A percentile compares a stretch with the other conserved stretches of the same genome.
These are phyloP conservation scores for Tenthredo scrophulariae DNA, from an alignment of 2,888 invertebrate genomes.

Conservation along the genomic window DNA sequence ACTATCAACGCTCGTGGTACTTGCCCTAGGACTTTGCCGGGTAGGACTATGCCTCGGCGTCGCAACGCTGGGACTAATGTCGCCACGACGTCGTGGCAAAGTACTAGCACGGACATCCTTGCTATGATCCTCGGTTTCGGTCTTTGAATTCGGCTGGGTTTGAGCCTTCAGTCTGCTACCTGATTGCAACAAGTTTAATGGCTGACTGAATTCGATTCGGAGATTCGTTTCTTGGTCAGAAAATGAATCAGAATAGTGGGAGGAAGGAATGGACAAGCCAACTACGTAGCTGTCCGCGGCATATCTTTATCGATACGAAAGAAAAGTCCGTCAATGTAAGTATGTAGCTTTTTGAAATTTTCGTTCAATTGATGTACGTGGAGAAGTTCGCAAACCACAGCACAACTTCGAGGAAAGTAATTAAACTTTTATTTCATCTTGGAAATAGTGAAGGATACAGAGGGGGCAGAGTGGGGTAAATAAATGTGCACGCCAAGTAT, in stretches of 20 bases:
- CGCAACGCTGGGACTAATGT: constrained; percentile 70
- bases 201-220: not conserved
- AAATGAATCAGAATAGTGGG: not conserved
- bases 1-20: constrained; percentile 82
- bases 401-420: not conserved
- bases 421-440: not conserved
- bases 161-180: constrained; percentile 68
- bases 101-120: constrained; percentile 73
- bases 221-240: not conserved
- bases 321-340: too few relatives aligned
- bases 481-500: not conserved
- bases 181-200: constrained; percentile 53
- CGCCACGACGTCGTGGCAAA: constrained; percentile 77
- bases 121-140: constrained; percentile 53
- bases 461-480: not conserved
- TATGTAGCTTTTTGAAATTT: not conserved
- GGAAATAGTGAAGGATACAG: not conserved
- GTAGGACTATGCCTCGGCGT: constrained; percentile 75
- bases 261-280: not conserved
- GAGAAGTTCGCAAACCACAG: not conserved
- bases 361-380: not conserved
- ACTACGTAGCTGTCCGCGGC: not conserved
- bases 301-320: not conserved
- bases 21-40: constrained; percentile 73
- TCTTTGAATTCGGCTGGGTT: constrained; percentile 67